phyloP scores from a whole-genome alignment of 2,113 vertebrate species.

The Aegypius monachus region DNA sequence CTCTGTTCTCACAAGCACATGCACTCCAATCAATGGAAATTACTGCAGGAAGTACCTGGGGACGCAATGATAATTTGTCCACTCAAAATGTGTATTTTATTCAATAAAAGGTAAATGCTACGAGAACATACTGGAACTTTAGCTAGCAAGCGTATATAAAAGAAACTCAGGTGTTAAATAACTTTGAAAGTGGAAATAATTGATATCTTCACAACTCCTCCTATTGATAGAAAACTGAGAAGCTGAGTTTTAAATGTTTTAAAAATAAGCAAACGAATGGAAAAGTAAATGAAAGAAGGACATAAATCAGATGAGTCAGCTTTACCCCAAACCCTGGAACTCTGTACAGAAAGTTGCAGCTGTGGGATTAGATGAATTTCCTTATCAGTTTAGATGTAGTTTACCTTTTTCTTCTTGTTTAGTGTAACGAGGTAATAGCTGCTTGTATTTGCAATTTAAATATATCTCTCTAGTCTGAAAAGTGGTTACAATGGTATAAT shows the following conservation, averaged over 20 bases:
- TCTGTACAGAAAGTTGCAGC: background rate
- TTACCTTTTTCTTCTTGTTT: background rate
- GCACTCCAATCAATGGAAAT: conserved; percentile 15
- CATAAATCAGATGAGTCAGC: background rate
- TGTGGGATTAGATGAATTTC: background rate
- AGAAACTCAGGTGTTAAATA: background rate
- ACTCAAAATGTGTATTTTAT: background rate
- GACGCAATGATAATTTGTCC: background rate
- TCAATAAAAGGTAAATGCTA: background rate
- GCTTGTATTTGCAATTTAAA: background rate
- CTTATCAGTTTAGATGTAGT: background rate
- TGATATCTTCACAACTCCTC: background rate
- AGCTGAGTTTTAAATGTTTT: background rate
- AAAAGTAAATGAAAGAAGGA: background rate
- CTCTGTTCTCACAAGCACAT: background rate
- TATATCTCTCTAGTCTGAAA: background rate
- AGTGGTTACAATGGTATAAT: background rate
- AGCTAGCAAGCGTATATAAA: background rate
- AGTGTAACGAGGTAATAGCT: background rate
- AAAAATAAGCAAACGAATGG: background rate
- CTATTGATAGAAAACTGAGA: background rate
- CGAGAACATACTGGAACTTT: background rate
- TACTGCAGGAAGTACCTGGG: background rate
- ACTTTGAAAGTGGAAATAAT: background rate
- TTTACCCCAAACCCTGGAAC: background rate